phyloP scores from a whole-genome alignment of 2,888 invertebrate species.

The Eugnorisma glareosa region DNA sequence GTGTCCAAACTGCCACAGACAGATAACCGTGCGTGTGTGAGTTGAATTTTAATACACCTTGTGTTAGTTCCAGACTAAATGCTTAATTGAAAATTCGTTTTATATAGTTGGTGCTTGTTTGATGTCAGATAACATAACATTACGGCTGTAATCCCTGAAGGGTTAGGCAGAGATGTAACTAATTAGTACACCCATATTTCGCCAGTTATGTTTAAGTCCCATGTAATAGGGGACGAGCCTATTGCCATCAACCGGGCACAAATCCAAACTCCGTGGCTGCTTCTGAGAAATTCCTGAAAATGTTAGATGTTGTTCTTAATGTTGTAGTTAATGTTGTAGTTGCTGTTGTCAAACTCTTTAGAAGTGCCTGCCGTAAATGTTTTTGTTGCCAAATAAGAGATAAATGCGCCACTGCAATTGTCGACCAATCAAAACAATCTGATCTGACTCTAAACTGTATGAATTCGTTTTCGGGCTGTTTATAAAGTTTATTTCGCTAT shows the following conservation, averaged over 20 bases:
- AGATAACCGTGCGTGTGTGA: constrained; percentile 84
- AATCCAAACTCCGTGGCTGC: too few species aligned
- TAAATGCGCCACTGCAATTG: not conserved
- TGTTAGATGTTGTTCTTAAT: constrained; percentile 9
- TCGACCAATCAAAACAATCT: not conserved
- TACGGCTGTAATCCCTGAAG: too few species aligned
- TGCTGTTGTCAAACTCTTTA: constrained; percentile 13
- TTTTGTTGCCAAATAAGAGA: not conserved
- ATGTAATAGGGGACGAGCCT: too few species aligned
- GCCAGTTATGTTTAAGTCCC: too few species aligned
- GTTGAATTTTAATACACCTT: constrained; percentile 84
- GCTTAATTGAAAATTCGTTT: constrained; percentile 77
- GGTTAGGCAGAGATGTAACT: too few species aligned
- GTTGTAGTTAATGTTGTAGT: constrained; percentile 15
- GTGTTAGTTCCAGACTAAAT: constrained; percentile 74
- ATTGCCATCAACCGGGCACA: too few species aligned
- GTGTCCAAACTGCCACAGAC: constrained; percentile 86
- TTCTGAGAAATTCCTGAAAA: not conserved
- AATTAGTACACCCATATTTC: too few species aligned
- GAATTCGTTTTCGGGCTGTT: not conserved
- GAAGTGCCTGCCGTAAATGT: not conserved
- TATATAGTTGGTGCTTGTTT: constrained; percentile 44
- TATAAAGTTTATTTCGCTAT: not conserved
- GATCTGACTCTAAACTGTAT: not conserved
- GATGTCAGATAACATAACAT: not conserved